Evolutionary conservation across 2,888 invertebrate genomes (phyloP).

Genomic region (Siphlonurus alternatus): DNA sequence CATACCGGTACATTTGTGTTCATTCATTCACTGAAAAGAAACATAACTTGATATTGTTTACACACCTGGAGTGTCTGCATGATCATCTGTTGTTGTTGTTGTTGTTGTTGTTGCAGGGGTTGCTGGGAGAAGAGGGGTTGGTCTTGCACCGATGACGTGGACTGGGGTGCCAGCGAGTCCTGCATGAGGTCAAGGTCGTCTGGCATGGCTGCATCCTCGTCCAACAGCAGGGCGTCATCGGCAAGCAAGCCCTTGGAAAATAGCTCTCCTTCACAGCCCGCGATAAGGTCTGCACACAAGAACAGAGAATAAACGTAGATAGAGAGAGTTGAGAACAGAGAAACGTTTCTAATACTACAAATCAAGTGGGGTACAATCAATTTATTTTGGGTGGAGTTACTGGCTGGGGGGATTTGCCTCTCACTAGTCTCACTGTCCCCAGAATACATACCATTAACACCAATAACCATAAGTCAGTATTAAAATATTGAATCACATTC

Average conservation of each 20-base stretch:
- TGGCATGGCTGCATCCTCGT: conserved; percentile 30
- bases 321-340: too few relatives aligned
- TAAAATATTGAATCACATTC: too few relatives aligned
- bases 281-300: conserved; percentile 39
- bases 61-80: conserved; percentile 4
- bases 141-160: conserved; percentile 12
- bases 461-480: too few relatives aligned
- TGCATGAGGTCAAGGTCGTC: conserved; percentile 25
- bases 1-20: too few relatives aligned
- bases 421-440: too few relatives aligned
- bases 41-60: not conserved
- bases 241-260: conserved; percentile 36
- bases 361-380: too few relatives aligned
- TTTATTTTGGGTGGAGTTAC: too few relatives aligned
- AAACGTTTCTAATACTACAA: too few relatives aligned
- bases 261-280: conserved; percentile 48
- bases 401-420: too few relatives aligned
- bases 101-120: not conserved
- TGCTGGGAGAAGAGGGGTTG: conserved; percentile 4
- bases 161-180: not conserved
- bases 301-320: conserved; percentile 8
- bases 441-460: too few relatives aligned
- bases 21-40: too few relatives aligned
- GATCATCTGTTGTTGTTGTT: conserved; percentile 4
- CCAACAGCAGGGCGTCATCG: conserved; percentile 32